phyloP scores from a whole-genome alignment of 2,113 vertebrate species.

The Platysteira castanea region DNA sequence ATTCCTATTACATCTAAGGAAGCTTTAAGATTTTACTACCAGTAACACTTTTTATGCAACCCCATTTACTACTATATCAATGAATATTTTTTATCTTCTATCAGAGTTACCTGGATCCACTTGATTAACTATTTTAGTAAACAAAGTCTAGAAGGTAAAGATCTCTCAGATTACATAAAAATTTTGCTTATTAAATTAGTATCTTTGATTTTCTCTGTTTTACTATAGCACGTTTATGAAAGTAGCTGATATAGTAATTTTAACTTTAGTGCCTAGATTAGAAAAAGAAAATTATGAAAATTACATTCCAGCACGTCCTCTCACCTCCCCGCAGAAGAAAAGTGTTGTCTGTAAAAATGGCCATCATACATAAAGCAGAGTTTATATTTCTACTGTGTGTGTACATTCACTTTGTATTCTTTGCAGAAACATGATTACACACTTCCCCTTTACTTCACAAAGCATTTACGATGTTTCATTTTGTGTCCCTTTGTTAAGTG shows the following conservation, averaged over 20 bases:
- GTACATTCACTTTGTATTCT: not conserved
- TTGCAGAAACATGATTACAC: not conserved
- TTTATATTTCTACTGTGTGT: not conserved
- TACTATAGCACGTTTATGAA: not conserved
- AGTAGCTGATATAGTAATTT: not conserved
- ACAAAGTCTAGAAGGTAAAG: not conserved
- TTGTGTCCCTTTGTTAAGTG: not conserved
- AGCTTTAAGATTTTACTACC: not conserved
- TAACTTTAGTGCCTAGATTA: not conserved
- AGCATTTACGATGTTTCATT: not conserved
- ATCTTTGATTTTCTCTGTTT: not conserved
- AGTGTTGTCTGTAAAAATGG: accelerated
- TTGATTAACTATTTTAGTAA: not conserved
- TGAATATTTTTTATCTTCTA: not conserved
- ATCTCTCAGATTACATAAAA: not conserved
- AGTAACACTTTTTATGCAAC: not conserved
- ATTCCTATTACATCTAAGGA: not conserved
- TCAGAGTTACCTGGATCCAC: not conserved
- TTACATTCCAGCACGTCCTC: not conserved
- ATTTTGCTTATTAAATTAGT: not conserved
- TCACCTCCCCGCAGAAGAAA: not conserved
- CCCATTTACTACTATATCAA: not conserved
- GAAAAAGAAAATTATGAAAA: not conserved
- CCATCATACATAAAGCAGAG: not conserved
- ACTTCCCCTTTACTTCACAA: not conserved